Percentiles rank a stretch among this genome's conserved stretches.
These are phyloP conservation scores for Meteorus colon DNA, from an alignment of 2,888 invertebrate genomes.

Conservation along the genomic window DNA sequence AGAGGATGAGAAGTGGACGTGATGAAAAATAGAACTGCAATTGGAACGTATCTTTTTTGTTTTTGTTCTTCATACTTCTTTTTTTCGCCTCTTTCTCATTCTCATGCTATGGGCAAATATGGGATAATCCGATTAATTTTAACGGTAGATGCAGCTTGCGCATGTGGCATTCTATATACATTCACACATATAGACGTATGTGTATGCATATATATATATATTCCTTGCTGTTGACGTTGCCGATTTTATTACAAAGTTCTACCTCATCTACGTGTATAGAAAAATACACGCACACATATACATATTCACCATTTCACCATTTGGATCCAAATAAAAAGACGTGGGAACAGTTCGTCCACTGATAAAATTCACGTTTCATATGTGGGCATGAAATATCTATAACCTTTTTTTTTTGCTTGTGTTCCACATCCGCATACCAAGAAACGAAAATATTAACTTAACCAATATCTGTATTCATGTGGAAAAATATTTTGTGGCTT, in stretches of 20 bases:
- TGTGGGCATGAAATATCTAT: not conserved
- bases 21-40: conserved; percentile 1
- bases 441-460: not conserved
- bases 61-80: not conserved
- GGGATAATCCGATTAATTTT: conserved; percentile 58
- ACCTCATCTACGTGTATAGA: not conserved
- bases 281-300: not conserved
- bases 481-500: not conserved
- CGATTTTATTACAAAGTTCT: not conserved
- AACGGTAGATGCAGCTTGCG: conserved; percentile 47
- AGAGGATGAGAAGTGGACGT: not conserved
- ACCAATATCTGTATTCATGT: not conserved
- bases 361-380: conserved; percentile 1
- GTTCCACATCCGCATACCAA: not conserved
- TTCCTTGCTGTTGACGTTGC: not conserved
- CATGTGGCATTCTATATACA: not conserved
- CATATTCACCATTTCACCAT: not conserved
- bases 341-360: not conserved
- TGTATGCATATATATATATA: not conserved
- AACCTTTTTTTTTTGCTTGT: not conserved
- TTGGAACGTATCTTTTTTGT: not conserved
- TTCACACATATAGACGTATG: not conserved
- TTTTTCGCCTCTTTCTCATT: not conserved
- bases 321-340: not conserved
- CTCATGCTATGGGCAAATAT: conserved; percentile 38